Evolutionary conservation across 2,888 invertebrate species (phyloP).

Genomic region (Eupsilia transversa): DNA sequence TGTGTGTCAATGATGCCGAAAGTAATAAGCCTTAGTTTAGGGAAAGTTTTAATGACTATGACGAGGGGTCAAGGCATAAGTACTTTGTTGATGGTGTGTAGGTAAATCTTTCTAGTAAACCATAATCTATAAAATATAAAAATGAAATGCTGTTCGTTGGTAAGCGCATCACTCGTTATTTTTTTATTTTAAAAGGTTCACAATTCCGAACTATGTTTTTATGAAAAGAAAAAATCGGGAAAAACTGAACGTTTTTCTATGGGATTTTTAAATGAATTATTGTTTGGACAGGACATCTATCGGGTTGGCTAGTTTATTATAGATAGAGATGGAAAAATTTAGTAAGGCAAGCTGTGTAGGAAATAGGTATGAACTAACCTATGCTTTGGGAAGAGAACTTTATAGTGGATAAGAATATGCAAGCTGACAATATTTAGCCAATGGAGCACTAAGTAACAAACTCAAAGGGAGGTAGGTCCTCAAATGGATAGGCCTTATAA

Average conservation of each 20-base stretch:
- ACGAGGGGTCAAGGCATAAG: background rate
- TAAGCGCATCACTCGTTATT: no score
- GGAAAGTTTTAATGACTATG: slow-evolving; percentile 31
- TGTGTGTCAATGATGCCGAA: slow-evolving; percentile 35
- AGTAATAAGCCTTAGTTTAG: slow-evolving; percentile 24
- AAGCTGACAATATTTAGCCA: background rate
- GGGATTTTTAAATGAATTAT: no score
- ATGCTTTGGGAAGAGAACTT: background rate
- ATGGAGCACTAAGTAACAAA: background rate
- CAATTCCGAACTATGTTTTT: no score
- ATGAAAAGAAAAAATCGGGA: no score
- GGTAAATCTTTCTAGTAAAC: background rate
- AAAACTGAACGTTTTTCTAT: no score
- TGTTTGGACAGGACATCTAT: no score
- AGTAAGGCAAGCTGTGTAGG: background rate
- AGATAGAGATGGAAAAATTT: background rate
- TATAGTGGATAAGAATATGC: background rate
- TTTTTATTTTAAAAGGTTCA: no score
- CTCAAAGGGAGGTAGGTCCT: background rate
- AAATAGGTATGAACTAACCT: background rate
- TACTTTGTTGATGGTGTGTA: background rate
- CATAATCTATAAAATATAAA: background rate
- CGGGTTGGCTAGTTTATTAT: background rate
- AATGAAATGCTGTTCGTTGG: no score
- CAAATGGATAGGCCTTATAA: background rate